These are phyloP conservation scores for Netta rufina DNA, from an alignment of 2,797 vertebrate genomes.

Conservation along the genomic window DNA sequence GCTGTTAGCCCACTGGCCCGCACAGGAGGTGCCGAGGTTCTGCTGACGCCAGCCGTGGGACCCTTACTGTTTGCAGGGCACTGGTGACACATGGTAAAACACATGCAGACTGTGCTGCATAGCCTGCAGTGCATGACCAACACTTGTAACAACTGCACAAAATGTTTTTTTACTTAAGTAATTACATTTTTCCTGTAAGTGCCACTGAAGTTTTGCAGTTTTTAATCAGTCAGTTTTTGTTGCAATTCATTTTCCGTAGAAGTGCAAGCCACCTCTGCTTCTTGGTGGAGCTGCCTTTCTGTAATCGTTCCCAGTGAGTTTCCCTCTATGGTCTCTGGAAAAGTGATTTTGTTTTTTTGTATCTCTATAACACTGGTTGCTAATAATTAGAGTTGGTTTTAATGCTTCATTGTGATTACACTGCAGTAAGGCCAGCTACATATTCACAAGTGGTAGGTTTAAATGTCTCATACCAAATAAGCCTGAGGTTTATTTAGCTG, in stretches of 20 bases:
- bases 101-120: fast-evolving
- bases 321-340: neutral
- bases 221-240: neutral
- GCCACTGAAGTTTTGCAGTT: neutral
- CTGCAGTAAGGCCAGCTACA: neutral
- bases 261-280: neutral
- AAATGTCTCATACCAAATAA: neutral
- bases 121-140: fast-evolving
- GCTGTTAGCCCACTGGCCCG: neutral
- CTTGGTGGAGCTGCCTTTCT: neutral
- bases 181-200: fast-evolving
- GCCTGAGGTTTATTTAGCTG: conserved; percentile 4
- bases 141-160: fast-evolving
- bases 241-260: neutral
- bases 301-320: neutral
- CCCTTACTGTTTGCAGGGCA: fast-evolving
- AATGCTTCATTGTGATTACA: neutral
- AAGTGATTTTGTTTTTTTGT: neutral
- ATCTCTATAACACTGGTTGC: neutral
- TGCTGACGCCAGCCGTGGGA: fast-evolving
- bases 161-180: fast-evolving
- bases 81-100: fast-evolving
- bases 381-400: neutral
- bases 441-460: neutral
- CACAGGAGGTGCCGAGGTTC: fast-evolving